Conservation (phyloP, 2,888 invertebrate species). For the Lithophane socia region DNA sequence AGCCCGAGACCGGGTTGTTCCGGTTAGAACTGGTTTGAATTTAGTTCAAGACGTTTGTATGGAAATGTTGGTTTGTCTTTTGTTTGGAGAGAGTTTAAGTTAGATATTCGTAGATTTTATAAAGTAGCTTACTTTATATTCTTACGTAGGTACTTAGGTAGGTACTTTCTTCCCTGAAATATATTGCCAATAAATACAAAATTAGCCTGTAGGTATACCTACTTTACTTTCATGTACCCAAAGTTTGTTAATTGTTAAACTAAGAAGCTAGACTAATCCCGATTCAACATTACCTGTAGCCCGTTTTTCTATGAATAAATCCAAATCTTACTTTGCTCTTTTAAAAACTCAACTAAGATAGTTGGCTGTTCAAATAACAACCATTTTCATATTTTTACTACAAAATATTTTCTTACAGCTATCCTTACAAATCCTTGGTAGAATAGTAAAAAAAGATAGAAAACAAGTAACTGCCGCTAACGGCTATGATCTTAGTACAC, state of each 20-base stretch:
- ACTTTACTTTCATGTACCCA: neutral
- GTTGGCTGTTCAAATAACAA: slow-evolving; percentile 9
- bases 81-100: neutral
- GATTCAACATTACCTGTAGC: neutral
- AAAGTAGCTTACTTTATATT: neutral
- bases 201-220: neutral
- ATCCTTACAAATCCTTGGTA: slow-evolving; percentile 44
- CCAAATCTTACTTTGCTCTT: neutral
- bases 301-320: neutral
- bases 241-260: neutral
- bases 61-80: slow-evolving; percentile 34
- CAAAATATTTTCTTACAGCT: slow-evolving; percentile 26
- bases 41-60: slow-evolving; percentile 47
- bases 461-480: slow-evolving; percentile 12
- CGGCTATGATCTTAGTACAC: slow-evolving; percentile 47
- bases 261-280: too few species aligned
- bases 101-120: neutral
- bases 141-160: neutral
- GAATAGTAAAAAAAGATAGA: slow-evolving; percentile 28
- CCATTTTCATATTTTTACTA: slow-evolving; percentile 20
- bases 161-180: neutral
- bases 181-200: neutral
- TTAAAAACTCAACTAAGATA: neutral
- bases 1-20: slow-evolving; percentile 54
- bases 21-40: slow-evolving; percentile 47